Evolutionary conservation across 1,140 invertebrate species (phyloP).

Genomic region (Kradibia gibbosae): DNA sequence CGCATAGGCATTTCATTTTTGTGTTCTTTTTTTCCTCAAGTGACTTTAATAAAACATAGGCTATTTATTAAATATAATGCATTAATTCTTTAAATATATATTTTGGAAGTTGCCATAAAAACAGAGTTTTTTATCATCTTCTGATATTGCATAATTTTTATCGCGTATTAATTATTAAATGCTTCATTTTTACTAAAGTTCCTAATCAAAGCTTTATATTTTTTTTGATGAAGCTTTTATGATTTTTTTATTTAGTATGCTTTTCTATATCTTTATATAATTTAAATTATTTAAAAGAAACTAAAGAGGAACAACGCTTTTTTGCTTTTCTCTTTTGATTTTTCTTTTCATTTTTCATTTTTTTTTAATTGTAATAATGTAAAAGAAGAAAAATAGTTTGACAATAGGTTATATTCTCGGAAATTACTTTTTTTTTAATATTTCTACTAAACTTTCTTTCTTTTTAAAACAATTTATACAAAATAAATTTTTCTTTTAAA

Average conservation of each 20-base stretch:
- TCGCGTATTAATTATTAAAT: slow-evolving; percentile 17
- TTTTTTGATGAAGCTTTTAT: no score
- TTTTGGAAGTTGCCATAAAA: not conserved
- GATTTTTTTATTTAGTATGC: not conserved
- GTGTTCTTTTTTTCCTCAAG: not conserved
- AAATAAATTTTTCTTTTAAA: no score
- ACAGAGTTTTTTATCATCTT: no score
- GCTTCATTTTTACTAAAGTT: not conserved
- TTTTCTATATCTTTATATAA: slow-evolving; percentile 40
- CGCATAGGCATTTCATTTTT: not conserved
- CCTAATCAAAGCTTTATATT: not conserved
- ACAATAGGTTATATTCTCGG: not conserved
- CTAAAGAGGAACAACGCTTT: slow-evolving; percentile 23
- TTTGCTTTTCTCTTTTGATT: slow-evolving; percentile 32
- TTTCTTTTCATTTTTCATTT: slow-evolving; percentile 18
- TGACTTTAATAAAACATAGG: not conserved
- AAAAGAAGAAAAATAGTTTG: slow-evolving; percentile 39
- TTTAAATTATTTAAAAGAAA: slow-evolving; percentile 46
- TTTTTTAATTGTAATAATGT: slow-evolving; percentile 4
- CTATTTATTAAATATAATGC: slow-evolving; percentile 2
- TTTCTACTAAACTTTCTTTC: no score
- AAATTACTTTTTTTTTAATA: no score
- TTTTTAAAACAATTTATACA: not conserved
- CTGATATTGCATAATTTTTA: not conserved
- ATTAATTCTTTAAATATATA: slow-evolving; percentile 24